Percentiles rank a stretch among this genome's conserved stretches.
Conservation (phyloP, 2,113 vertebrate species). For the Calyptomena viridis region DNA sequence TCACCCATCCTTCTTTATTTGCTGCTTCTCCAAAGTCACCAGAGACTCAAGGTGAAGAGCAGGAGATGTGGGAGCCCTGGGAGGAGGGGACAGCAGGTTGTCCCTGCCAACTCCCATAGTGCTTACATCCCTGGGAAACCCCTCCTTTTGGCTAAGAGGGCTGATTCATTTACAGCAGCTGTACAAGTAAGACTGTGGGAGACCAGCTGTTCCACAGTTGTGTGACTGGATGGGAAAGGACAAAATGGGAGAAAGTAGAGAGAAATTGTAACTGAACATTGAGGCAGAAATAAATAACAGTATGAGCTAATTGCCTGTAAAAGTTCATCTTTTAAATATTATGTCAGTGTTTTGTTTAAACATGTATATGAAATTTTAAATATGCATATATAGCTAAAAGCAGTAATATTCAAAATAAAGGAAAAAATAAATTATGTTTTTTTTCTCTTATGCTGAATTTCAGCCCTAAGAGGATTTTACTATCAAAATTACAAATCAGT, state of each 20-base stretch:
- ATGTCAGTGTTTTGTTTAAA: neutral
- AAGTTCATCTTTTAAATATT: neutral
- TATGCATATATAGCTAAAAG: neutral
- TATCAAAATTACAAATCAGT: neutral
- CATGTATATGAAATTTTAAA: neutral
- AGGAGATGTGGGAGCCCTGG: neutral
- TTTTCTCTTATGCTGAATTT: neutral
- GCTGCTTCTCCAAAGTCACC: neutral
- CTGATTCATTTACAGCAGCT: neutral
- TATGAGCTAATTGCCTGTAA: neutral
- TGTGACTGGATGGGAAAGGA: neutral
- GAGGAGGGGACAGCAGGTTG: neutral
- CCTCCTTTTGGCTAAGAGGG: neutral
- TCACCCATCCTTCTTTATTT: neutral
- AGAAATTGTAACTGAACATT: neutral
- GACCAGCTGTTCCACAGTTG: neutral
- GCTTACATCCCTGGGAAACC: neutral
- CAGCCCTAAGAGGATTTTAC: neutral
- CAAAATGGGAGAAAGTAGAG: neutral
- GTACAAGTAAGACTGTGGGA: rapidly evolving
- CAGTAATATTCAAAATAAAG: neutral
- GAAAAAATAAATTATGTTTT: neutral
- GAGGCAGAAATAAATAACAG: neutral
- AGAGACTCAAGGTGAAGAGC: neutral
- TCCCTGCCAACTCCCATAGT: neutral